Conservation (phyloP, 2,797 vertebrate species). For the Pipistrellus pygmaeus region DNA sequence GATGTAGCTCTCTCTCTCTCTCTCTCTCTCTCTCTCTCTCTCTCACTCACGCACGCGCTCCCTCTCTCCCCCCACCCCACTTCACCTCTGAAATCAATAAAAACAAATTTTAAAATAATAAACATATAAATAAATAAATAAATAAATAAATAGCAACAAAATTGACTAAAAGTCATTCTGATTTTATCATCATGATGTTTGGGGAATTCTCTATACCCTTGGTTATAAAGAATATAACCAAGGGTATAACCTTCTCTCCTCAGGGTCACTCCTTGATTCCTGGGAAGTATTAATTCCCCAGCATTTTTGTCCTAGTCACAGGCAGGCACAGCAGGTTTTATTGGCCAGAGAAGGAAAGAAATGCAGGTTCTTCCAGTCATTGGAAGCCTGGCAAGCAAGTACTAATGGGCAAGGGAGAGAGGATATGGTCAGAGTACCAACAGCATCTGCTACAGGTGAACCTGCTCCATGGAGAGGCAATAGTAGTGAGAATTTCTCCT, state of each 20-base stretch:
- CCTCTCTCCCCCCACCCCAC: no score
- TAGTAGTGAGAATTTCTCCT: neutral
- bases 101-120: no score
- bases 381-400: neutral
- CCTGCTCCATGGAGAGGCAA: no score
- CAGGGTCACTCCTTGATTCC: neutral
- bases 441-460: neutral
- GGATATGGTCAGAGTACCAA: neutral
- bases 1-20: no score
- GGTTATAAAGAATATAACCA: neutral
- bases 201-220: neutral
- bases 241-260: no score
- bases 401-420: neutral
- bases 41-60: no score
- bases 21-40: no score
- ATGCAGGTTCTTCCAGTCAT: neutral
- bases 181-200: neutral
- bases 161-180: neutral
- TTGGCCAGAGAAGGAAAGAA: neutral
- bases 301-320: neutral
- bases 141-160: neutral
- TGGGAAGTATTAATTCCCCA: neutral
- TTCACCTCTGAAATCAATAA: no score
- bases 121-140: no score
- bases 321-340: neutral